phyloP scores from a whole-genome alignment of 2,797 vertebrate species.

The Odontamblyopus lacepedii region DNA sequence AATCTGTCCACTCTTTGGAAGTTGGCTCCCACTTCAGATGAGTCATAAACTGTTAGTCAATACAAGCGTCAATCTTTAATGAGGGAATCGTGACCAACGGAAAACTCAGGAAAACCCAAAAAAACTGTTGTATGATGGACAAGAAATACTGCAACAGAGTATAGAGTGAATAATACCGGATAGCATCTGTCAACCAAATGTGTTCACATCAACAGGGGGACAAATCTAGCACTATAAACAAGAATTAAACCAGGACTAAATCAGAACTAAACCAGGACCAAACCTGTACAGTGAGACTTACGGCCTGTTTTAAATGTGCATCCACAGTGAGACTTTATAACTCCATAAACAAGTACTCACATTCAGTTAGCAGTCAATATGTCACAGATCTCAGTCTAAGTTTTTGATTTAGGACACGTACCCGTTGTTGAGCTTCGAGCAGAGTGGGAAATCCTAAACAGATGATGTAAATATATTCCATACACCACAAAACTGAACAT shows the following conservation, averaged over 20 bases:
- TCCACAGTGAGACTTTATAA: no score
- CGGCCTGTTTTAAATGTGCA: no score
- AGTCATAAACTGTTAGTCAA: constrained; percentile 5
- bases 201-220: not conserved
- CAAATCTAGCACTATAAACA: not conserved
- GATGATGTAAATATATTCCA: no score
- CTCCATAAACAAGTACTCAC: no score
- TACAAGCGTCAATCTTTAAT: constrained; percentile 1
- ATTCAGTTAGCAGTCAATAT: no score
- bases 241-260: not conserved
- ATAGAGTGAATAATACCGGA: not conserved
- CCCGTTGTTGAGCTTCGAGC: no score
- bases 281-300: no score
- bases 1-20: not conserved
- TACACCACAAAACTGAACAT: no score
- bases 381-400: no score
- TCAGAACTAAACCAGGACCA: not conserved
- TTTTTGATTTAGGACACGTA: no score
- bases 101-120: not conserved
- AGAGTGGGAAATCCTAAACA: no score
- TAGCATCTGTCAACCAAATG: not conserved
- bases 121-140: not conserved
- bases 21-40: constrained; percentile 5
- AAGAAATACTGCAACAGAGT: not conserved
- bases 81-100: not conserved